Conservation (phyloP, 2,797 vertebrate species). For the Platyrinchus mystaceus region DNA sequence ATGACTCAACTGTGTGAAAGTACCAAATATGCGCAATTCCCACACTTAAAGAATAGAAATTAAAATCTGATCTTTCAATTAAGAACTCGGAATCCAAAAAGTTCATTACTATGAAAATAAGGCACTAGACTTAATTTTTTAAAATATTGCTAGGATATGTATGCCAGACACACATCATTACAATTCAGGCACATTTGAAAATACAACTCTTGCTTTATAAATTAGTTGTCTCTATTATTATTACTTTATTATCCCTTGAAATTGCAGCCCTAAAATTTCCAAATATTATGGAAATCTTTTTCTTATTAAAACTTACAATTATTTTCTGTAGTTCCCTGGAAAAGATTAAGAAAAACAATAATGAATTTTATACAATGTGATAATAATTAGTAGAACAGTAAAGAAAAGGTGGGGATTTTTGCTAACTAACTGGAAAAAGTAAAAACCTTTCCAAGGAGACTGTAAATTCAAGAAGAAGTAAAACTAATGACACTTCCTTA, state of each 20-base stretch:
- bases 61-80: background rate
- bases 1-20: background rate
- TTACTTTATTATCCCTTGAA: background rate
- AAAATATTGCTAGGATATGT: background rate
- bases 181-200: background rate
- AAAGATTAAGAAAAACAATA: background rate
- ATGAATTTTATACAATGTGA: background rate
- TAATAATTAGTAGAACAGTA: background rate
- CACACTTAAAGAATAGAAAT: background rate
- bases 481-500: background rate
- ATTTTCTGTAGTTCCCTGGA: background rate
- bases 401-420: background rate
- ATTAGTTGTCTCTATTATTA: background rate
- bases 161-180: background rate
- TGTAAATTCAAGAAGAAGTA: background rate
- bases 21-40: background rate
- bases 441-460: background rate
- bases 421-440: background rate
- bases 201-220: background rate
- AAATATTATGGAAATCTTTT: background rate
- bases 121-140: background rate
- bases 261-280: background rate
- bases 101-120: background rate
- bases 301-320: background rate
- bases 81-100: background rate